Evolutionary conservation across 2,797 vertebrate species (phyloP).

Genomic region (Phoxinus dragarum): DNA sequence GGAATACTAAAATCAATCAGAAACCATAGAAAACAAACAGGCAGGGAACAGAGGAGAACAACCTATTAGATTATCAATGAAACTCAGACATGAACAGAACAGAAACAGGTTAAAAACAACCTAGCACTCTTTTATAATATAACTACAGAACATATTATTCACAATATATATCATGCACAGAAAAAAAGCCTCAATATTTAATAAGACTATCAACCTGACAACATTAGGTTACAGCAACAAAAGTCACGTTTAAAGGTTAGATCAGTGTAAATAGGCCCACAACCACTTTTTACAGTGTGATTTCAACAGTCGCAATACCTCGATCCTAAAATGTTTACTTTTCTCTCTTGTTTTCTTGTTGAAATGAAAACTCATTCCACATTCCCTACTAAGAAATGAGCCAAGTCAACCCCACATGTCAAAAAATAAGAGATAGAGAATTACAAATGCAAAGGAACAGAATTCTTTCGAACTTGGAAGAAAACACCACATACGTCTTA

Average conservation of each 20-base stretch:
- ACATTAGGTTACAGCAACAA: neutral
- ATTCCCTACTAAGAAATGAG: neutral
- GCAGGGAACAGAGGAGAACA: no score
- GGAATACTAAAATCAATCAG: neutral
- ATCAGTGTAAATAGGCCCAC: neutral
- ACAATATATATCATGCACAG: neutral
- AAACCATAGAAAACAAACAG: no score
- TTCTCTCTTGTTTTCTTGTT: neutral
- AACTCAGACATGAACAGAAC: no score
- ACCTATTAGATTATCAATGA: no score
- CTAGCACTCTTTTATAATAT: no score
- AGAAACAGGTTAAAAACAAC: no score
- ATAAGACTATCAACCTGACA: neutral
- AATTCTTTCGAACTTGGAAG: neutral
- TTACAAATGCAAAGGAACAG: neutral
- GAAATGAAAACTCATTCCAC: neutral
- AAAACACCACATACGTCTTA: neutral
- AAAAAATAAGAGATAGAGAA: neutral
- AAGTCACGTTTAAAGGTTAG: neutral
- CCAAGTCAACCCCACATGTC: neutral
- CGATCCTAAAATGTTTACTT: neutral
- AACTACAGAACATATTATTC: neutral
- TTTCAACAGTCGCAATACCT: neutral
- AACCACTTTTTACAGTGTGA: neutral
- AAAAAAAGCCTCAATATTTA: neutral